These are phyloP conservation scores for Ischnus inquisitorius DNA, from an alignment of 2,888 invertebrate genomes.

Conservation along the genomic window DNA sequence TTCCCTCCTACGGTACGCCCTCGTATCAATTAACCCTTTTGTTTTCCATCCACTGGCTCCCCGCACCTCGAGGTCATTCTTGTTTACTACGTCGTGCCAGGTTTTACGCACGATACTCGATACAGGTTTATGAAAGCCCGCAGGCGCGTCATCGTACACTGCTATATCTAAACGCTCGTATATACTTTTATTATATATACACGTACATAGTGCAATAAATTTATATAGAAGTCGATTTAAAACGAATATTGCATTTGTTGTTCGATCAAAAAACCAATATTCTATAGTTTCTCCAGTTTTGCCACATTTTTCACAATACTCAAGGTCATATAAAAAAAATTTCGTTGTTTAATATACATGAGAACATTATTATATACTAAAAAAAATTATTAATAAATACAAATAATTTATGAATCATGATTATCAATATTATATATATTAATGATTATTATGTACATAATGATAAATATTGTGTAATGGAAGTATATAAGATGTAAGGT, in stretches of 20 bases:
- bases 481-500: too few species aligned
- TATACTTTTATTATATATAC: neutral
- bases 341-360: too few species aligned
- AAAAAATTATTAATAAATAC: too few species aligned
- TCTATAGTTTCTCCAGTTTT: too few species aligned
- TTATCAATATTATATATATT: too few species aligned
- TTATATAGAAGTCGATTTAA: neutral
- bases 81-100: constrained; percentile 79
- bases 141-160: constrained; percentile 29
- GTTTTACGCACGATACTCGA: constrained; percentile 70
- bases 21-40: constrained; percentile 81
- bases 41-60: constrained; percentile 70
- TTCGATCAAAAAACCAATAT: too few species aligned
- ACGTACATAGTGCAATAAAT: neutral
- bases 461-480: too few species aligned
- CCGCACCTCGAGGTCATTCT: constrained; percentile 74
- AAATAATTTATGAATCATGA: too few species aligned
- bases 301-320: too few species aligned
- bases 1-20: constrained; percentile 29
- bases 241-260: neutral
- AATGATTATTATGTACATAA: too few species aligned
- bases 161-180: constrained; percentile 8
- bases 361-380: too few species aligned
- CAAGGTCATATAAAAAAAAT: too few species aligned
- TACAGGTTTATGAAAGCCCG: constrained; percentile 61